Percentiles rank a stretch among this genome's conserved stretches.
These are phyloP conservation scores for Cosmorhoe ocellata DNA, from an alignment of 2,888 invertebrate species.

Conservation along the genomic window DNA sequence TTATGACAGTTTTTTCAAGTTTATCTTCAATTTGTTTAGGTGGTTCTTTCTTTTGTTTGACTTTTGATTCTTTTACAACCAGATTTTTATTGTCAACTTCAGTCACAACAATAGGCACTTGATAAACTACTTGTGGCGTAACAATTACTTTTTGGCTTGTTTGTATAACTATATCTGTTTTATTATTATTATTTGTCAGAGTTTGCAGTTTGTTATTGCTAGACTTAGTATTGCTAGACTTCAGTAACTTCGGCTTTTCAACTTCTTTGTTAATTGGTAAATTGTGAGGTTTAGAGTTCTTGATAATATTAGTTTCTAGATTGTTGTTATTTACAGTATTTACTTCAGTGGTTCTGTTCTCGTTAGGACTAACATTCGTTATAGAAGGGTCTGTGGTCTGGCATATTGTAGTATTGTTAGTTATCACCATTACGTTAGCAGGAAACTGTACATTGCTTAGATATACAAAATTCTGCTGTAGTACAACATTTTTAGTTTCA, in stretches of 20 bases:
- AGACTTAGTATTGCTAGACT: conserved; percentile 64
- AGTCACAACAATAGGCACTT: conserved; percentile 64
- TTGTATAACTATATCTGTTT: conserved; percentile 54
- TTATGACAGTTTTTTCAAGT: conserved; percentile 64
- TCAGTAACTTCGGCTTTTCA: no score
- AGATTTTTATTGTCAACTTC: conserved; percentile 56
- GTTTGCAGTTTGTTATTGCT: conserved; percentile 60
- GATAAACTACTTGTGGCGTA: conserved; percentile 69
- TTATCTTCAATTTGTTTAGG: conserved; percentile 54
- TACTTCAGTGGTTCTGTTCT: conserved; percentile 48
- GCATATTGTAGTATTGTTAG: conserved; percentile 58
- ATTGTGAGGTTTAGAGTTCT: conserved; percentile 41
- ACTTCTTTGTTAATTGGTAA: conserved; percentile 52
- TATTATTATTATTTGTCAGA: conserved; percentile 52
- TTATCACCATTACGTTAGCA: conserved; percentile 74
- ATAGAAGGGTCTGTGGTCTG: conserved; percentile 48
- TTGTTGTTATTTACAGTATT: conserved; percentile 21
- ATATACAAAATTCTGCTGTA: conserved; percentile 74
- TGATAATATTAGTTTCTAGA: conserved; percentile 35
- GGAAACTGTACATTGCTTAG: conserved; percentile 74
- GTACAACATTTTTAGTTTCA: conserved; percentile 64
- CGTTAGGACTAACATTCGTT: conserved; percentile 49
- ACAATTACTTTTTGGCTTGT: conserved; percentile 64
- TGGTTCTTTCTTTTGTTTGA: conserved; percentile 49
- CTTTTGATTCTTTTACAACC: conserved; percentile 49